Evolutionary conservation across 2,113 vertebrate species (phyloP), one percentile per base, ranked within the genome.

Genomic region (Daphoenositta chrysoptera): DNA sequence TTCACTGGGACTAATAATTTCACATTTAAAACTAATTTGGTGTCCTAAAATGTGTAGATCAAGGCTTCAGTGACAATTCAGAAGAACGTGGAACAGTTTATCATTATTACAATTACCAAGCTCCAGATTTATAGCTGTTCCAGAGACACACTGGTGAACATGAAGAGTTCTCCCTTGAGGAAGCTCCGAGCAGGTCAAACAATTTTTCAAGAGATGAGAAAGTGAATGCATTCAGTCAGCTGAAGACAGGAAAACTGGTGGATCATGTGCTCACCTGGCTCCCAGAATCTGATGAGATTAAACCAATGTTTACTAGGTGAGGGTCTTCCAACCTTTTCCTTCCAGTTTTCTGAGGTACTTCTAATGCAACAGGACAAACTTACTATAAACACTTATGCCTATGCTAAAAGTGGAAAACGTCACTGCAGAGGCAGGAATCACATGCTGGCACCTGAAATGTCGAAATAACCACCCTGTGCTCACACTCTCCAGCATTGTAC

Each of bases 401-500:
- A 3, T 44, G 26, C 23, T 87, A 18, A 21, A 82, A 78, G 72
- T 26, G 15, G 9, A n/a, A 70, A 26, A 20, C 5, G 0, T 72
- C 37, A 10, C 31, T 69, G 18, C 10, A 22, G 13, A 68, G 14
- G 6, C 37, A 31, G 7, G 24, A 48, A 13, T 44, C 16, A 15
- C 1, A 1, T 56, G 19, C 26, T 90, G 35, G 28, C 56, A 35
- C 30, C 30, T 58, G 47, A 66, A 63, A 35, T 48, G 28, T 13
- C 17, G 14, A 79, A 23, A 71, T 53, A 64, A 64, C 10, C 3
- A 4, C 58, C 28, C 19, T 8, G 1, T 61, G 40, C 23, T 76
- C 27, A 22, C 1, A 0, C 28, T 64, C 24, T 73, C 27, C 7
- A 2, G 15, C 3, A 2, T 8, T 50, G 30, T 33, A 68, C 15